Base-by-base conservation (phyloP, 2,888 invertebrate genomes). In the Andrena marginata region DNA sequence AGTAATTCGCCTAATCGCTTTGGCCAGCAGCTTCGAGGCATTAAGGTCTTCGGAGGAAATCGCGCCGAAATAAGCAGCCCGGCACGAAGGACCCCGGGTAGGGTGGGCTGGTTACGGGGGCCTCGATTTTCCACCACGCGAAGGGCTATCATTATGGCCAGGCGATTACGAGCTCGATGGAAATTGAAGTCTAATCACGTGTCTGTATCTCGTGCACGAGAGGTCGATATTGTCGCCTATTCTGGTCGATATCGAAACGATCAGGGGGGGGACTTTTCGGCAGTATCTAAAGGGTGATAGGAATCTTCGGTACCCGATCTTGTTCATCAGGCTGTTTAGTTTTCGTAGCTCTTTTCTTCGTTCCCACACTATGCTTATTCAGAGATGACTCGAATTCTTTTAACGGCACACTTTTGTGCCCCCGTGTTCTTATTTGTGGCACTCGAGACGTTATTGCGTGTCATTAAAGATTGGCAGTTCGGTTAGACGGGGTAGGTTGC, bases 1-100 rank as follows among this genome's bases (percentile, higher is more conserved):
- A 69, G 85, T 85, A 89, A 87, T 87, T 89, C 88, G 83, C 82
- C 84, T 87, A 86, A 89, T 83, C 86, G 81, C 64, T 56, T 73
- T 51, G 82, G 76, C 82, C 78, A 69, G 84, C 80, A 87, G 83
- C 87, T 85, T 85, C 80, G 78, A 77, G 80, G 85, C 82, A 87
- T 86, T 89, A 87, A 87, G 82, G 75, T 85, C 83, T 81, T 78
- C 78, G 77, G 78, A 85, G 79, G 82, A 85, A 87, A 86, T 79
- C 82, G 82, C 69, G 60, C 54, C 70, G 82, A 82, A 85, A 85
- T 82, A 82, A 85, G 67, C 76, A 64, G 59, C 33, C 72, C 31
- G n/a, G 13, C 26, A 35, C 51, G 23, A 48, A 54, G 8, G 59
- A 54, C n/a, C 60, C 10, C 13, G 10, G n/a, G 10, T 8, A 48